Evolutionary conservation across 1,140 invertebrate species (phyloP).

Genomic region (Aricia agestis): DNA sequence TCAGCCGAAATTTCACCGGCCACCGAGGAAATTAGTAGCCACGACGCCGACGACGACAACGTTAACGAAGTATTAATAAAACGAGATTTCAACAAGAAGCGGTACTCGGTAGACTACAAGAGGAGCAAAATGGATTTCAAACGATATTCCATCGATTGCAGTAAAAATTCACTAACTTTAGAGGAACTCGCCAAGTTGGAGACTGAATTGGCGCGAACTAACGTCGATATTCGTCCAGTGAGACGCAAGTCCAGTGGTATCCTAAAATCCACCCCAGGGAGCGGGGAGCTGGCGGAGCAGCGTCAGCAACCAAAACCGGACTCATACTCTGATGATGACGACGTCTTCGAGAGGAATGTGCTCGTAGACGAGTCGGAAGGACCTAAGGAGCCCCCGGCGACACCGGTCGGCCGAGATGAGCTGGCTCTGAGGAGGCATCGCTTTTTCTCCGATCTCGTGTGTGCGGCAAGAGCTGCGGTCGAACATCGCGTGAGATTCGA

Average conservation of each 20-base stretch:
- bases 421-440: slow-evolving; percentile 84
- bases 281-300: slow-evolving; percentile 46
- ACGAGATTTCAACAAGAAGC: slow-evolving; percentile 52
- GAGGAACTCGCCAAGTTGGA: slow-evolving; percentile 60
- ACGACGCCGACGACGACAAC: slow-evolving; percentile 35
- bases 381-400: slow-evolving; percentile 82
- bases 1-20: slow-evolving; percentile 23
- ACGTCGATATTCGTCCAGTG: slow-evolving; percentile 51
- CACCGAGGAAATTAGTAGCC: slow-evolving; percentile 34
- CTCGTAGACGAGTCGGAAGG: slow-evolving; percentile 46
- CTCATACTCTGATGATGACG: slow-evolving; percentile 64
- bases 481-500: slow-evolving; percentile 86
- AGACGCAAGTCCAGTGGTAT: slow-evolving; percentile 72
- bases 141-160: slow-evolving; percentile 61
- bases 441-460: slow-evolving; percentile 85
- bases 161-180: slow-evolving; percentile 54
- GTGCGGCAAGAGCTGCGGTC: slow-evolving; percentile 82
- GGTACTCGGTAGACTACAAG: slow-evolving; percentile 65
- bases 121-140: slow-evolving; percentile 59
- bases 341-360: slow-evolving; percentile 57
- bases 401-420: slow-evolving; percentile 86
- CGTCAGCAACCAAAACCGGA: slow-evolving; percentile 39
- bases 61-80: slow-evolving; percentile 49
- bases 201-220: slow-evolving; percentile 59
- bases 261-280: slow-evolving; percentile 67